These are phyloP conservation scores for Leucophenga varia DNA, from an alignment of 1,140 invertebrate species.

Conservation along the genomic window DNA sequence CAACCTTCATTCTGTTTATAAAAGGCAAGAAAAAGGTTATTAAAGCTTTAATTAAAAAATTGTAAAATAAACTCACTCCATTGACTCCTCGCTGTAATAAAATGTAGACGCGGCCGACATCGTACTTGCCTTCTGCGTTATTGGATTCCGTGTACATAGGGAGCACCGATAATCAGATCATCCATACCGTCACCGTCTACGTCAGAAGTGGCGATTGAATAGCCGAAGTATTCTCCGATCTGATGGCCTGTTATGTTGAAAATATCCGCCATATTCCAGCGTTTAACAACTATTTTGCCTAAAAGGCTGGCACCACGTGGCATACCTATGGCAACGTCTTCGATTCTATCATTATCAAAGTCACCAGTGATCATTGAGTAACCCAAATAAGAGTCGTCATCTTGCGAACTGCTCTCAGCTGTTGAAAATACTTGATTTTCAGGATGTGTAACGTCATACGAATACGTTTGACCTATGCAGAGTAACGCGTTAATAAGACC, in stretches of 20 bases:
- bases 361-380: slow-evolving; percentile 90
- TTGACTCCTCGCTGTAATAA: slow-evolving; percentile 69
- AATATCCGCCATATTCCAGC: slow-evolving; percentile 76
- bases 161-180: slow-evolving; percentile 93
- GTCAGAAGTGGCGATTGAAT: slow-evolving; percentile 82
- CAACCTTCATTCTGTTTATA: slow-evolving; percentile 23
- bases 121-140: slow-evolving; percentile 81
- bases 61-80: slow-evolving; percentile 10
- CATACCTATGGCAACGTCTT: slow-evolving; percentile 89
- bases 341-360: slow-evolving; percentile 75
- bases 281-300: slow-evolving; percentile 86
- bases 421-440: slow-evolving; percentile 67
- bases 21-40: background rate
- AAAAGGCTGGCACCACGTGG: slow-evolving; percentile 80
- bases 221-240: slow-evolving; percentile 95
- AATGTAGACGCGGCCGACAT: slow-evolving; percentile 88
- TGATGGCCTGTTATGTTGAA: slow-evolving; percentile 89
- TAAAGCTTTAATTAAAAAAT: slow-evolving; percentile 7
- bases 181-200: slow-evolving; percentile 90
- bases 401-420: slow-evolving; percentile 71
- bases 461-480: slow-evolving; percentile 77
- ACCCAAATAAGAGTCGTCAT: slow-evolving; percentile 92
- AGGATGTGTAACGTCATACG: slow-evolving; percentile 65
- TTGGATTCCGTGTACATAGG: slow-evolving; percentile 80
- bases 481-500: too few species aligned